These are phyloP conservation scores for Pelobates cultripes DNA, from an alignment of 2,797 vertebrate species.

Conservation along the genomic window DNA sequence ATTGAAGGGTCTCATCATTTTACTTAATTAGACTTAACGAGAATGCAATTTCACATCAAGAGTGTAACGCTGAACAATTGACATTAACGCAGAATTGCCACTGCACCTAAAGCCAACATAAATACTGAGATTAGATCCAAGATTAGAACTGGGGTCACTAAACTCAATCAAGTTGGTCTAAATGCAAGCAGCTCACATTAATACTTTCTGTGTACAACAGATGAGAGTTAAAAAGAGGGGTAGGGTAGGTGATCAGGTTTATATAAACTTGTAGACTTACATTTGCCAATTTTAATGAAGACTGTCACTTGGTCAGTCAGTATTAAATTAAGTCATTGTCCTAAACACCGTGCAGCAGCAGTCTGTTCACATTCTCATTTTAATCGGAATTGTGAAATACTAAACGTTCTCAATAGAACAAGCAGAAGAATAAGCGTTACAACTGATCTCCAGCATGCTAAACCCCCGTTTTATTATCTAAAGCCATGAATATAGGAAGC, in stretches of 20 bases:
- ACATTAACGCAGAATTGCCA: slow-evolving; percentile 23
- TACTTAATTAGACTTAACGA: slow-evolving; percentile 20
- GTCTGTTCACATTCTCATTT: slow-evolving; percentile 62
- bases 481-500: slow-evolving; percentile 29
- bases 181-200: slow-evolving; percentile 39
- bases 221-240: slow-evolving; percentile 47
- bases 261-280: slow-evolving; percentile 43
- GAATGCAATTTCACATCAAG: slow-evolving; percentile 55
- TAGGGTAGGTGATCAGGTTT: slow-evolving; percentile 15
- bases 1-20: slow-evolving; percentile 1
- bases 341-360: slow-evolving; percentile 60
- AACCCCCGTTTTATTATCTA: slow-evolving; percentile 16
- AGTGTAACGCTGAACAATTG: slow-evolving; percentile 45
- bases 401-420: slow-evolving; percentile 17
- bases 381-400: slow-evolving; percentile 20
- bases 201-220: slow-evolving; percentile 31
- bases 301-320: slow-evolving; percentile 59
- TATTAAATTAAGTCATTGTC: slow-evolving; percentile 64
- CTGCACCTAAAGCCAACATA: neutral
- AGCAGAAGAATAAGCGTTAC: neutral
- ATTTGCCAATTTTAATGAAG: slow-evolving; percentile 57
- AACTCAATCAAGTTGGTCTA: slow-evolving; percentile 23
- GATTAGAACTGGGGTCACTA: neutral
- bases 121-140: neutral
- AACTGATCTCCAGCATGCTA: slow-evolving; percentile 21